Percentiles rank a stretch among this genome's conserved stretches.
These are phyloP conservation scores for Microcebus lehilahytsara DNA, from an alignment of 2,113 vertebrate genomes.

Conservation along the genomic window DNA sequence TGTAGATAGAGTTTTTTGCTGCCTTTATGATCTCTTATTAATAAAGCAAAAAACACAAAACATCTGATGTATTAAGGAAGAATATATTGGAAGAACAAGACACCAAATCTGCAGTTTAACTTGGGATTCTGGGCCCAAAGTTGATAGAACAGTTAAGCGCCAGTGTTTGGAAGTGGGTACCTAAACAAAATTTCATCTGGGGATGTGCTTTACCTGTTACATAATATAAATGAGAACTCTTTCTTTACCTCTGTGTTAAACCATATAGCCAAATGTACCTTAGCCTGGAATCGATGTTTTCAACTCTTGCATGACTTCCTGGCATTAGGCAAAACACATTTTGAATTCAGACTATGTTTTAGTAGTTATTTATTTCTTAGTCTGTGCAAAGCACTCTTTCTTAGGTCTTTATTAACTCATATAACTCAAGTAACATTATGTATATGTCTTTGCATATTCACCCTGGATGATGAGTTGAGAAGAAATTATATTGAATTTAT, in stretches of 20 bases:
- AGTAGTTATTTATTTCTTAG: neutral
- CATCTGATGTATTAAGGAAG: neutral
- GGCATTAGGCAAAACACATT: neutral
- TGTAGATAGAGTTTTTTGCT: neutral
- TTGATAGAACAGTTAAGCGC: neutral
- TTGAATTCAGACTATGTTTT: neutral
- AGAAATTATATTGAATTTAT: neutral
- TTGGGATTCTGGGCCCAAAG: neutral
- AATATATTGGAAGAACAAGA: neutral
- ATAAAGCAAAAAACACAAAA: constrained; percentile 27
- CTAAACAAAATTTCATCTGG: neutral
- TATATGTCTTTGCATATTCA: neutral
- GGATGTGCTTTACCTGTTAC: neutral
- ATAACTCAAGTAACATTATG: neutral
- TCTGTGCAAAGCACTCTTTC: neutral
- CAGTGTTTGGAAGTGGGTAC: neutral
- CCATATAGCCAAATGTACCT: neutral
- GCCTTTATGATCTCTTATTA: neutral
- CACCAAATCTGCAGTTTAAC: neutral
- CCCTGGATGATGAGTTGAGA: neutral
- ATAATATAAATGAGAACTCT: neutral
- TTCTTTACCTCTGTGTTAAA: neutral
- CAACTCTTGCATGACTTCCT: neutral
- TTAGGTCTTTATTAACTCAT: neutral
- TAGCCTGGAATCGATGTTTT: neutral